Base-by-base conservation (phyloP, 2,888 invertebrate genomes). In the Scaptomyza cyrtandrae region DNA sequence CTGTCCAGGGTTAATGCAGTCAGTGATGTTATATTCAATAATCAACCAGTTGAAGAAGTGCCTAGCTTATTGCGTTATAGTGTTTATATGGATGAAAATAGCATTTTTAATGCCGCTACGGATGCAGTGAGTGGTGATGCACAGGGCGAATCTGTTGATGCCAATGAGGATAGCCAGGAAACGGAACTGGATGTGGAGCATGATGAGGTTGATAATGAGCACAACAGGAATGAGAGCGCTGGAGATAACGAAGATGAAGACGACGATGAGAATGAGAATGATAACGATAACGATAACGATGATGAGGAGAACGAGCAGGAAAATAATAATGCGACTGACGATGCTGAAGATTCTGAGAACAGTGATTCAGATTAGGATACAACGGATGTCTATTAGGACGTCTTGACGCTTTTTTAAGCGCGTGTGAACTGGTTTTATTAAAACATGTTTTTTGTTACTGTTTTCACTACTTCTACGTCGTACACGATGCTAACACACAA, bases 71-170 rank as follows among this genome's bases (percentile, higher is more conserved):
- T 83, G 29, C 61, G 44, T 5, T 49, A 59, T 33, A n/a, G 9
- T 0, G 3, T 14, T 1, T 14, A 39, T 39, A 0, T 74, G 13
- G 85, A 81, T 43, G 33, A n/a, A 39, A 50, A 44, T 48, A 13
- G 49, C 19, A 11, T 61, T 5, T 62, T 78, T 27, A 80, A 84
- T 59, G 75, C 66, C 10, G 80, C 63, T 6, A 59, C 61, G 0
- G 85, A 67, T 37, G 52, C 29, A 6, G 39, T 55, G 7, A 60
- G 44, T 19, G 59, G 41, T 14, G 59, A 56, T 35, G 50, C 52
- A 1, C 62, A 55, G 0, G 54, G 14, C 7, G 78, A 62, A 13
- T 55, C 74, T 9, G 44, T 53, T 7, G 70, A 69, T 35, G 80
- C 53, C 49, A 63, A 46, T 14, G 83, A 75, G 33, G 50, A 49